phyloP scores from a whole-genome alignment of 2,888 invertebrate genomes.

The Conistra vaccinii region DNA sequence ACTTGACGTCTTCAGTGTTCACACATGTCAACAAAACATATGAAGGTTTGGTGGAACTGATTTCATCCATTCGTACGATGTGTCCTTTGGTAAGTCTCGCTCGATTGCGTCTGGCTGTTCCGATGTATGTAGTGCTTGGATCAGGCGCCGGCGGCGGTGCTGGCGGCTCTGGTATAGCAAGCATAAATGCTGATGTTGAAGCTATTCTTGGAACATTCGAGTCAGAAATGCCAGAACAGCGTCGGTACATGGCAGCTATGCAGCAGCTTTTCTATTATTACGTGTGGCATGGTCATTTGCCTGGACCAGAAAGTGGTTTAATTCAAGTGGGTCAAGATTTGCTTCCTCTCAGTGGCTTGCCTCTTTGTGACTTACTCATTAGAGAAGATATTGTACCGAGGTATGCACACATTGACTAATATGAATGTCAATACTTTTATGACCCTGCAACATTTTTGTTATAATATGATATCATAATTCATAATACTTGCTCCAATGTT shows the following conservation, averaged over 20 bases:
- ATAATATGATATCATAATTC: slow-evolving; percentile 48
- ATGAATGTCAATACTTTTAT: slow-evolving; percentile 20
- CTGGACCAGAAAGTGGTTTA: slow-evolving; percentile 91
- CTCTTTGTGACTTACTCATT: slow-evolving; percentile 95
- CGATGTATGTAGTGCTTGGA: slow-evolving; percentile 94
- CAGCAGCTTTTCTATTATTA: slow-evolving; percentile 96
- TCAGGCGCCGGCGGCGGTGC: slow-evolving; percentile 89
- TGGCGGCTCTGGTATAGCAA: slow-evolving; percentile 82
- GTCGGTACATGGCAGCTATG: slow-evolving; percentile 94
- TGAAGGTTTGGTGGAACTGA: slow-evolving; percentile 93
- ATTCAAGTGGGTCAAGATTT: slow-evolving; percentile 94
- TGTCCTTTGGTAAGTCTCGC: slow-evolving; percentile 94
- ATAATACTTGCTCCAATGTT: slow-evolving; percentile 64
- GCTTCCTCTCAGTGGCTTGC: slow-evolving; percentile 91
- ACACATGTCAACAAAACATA: slow-evolving; percentile 93
- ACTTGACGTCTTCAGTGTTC: slow-evolving; percentile 92
- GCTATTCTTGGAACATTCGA: slow-evolving; percentile 95
- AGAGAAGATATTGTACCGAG: slow-evolving; percentile 93
- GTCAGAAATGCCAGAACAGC: slow-evolving; percentile 93
- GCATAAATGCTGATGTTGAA: slow-evolving; percentile 92
- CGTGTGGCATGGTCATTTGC: slow-evolving; percentile 94
- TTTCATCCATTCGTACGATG: slow-evolving; percentile 94
- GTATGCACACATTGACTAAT: slow-evolving; percentile 94
- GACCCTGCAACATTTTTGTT: slow-evolving; percentile 49
- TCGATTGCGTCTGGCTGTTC: slow-evolving; percentile 91